A percentile compares a stretch with the other conserved stretches of the same genome.
phyloP scores from a whole-genome alignment of 2,888 invertebrate genomes.

The Lochmaea capreae region DNA sequence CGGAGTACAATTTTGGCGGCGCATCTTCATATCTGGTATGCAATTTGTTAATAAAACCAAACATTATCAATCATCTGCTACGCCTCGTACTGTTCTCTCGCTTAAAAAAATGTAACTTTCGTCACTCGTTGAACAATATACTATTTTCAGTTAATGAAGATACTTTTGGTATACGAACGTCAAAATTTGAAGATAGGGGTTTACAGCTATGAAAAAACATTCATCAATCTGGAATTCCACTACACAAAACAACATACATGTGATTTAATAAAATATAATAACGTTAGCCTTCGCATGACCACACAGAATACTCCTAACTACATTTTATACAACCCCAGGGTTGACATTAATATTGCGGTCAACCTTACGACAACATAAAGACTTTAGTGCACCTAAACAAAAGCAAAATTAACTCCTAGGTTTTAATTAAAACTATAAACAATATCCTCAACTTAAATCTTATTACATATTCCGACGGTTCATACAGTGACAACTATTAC shows the following conservation, averaged over 20 bases:
- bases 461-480: slow-evolving; percentile 27
- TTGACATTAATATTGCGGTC: slow-evolving; percentile 40
- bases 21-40: too few relatives aligned
- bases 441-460: slow-evolving; percentile 40
- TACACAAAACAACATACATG: neutral
- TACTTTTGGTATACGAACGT: too few relatives aligned
- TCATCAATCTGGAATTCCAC: too few relatives aligned
- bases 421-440: slow-evolving; percentile 48
- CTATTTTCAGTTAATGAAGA: too few relatives aligned
- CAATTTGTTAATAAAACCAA: too few relatives aligned
- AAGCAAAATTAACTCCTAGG: slow-evolving; percentile 42
- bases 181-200: too few relatives aligned
- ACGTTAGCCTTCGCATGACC: neutral
- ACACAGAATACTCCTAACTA: slow-evolving; percentile 6
- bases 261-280: neutral
- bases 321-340: neutral
- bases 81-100: too few relatives aligned
- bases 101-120: too few relatives aligned
- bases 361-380: slow-evolving; percentile 40
- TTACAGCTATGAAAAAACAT: too few relatives aligned
- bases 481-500: slow-evolving; percentile 38
- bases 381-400: slow-evolving; percentile 34
- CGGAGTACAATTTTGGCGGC: too few relatives aligned
- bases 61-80: too few relatives aligned
- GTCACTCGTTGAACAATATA: too few relatives aligned